Conservation (phyloP, 2,888 invertebrate species). For the Crocallis elinguaria region DNA sequence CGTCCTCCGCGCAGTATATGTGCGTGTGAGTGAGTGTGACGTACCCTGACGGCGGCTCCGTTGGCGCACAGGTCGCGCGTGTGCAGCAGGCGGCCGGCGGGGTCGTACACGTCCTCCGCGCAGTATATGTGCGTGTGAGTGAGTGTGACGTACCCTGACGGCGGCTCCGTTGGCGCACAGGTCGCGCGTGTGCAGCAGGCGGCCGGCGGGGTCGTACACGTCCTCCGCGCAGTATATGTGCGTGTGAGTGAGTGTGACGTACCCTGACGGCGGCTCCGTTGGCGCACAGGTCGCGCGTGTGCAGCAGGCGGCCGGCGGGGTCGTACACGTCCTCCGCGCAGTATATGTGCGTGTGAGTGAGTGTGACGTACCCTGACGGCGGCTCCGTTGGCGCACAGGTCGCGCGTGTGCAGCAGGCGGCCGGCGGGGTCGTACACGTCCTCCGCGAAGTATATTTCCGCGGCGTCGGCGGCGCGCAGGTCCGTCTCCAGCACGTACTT, state of each 20-base stretch:
- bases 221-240: slow-evolving; percentile 96
- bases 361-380: slow-evolving; percentile 76
- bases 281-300: slow-evolving; percentile 93
- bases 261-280: slow-evolving; percentile 89
- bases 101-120: slow-evolving; percentile 94
- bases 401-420: slow-evolving; percentile 90
- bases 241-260: slow-evolving; percentile 54
- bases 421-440: slow-evolving; percentile 94
- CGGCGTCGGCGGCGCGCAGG: slow-evolving; percentile 88
- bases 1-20: slow-evolving; percentile 94
- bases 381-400: slow-evolving; percentile 93
- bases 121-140: slow-evolving; percentile 93
- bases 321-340: slow-evolving; percentile 97
- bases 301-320: slow-evolving; percentile 88
- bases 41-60: slow-evolving; percentile 87
- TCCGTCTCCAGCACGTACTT: slow-evolving; percentile 96
- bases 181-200: slow-evolving; percentile 91
- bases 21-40: slow-evolving; percentile 83
- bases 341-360: slow-evolving; percentile 90
- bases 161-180: slow-evolving; percentile 93
- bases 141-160: slow-evolving; percentile 65
- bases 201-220: slow-evolving; percentile 91
- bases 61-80: slow-evolving; percentile 93
- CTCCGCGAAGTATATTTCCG: slow-evolving; percentile 94
- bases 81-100: slow-evolving; percentile 89